Percentiles rank a stretch among this genome's conserved stretches.
Evolutionary conservation across 2,797 vertebrate genomes (phyloP).

Genomic region (Melanotaenia boesemani): DNA sequence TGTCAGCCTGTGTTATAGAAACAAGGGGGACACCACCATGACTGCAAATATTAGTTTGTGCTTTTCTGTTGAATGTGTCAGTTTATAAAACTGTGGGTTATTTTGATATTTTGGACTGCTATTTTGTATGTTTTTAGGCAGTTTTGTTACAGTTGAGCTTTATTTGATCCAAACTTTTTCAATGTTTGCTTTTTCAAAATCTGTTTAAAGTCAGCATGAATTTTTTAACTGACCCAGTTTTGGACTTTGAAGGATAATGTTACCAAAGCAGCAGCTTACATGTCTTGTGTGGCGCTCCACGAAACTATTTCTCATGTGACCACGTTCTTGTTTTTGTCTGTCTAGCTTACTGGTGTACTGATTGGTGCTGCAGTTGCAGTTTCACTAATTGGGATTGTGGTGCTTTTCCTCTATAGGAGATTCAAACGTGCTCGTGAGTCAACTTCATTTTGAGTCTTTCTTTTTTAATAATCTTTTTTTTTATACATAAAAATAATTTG

Average conservation of each 20-base stretch:
- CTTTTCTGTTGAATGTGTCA: neutral
- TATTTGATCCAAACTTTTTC: neutral
- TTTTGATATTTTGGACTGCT: neutral
- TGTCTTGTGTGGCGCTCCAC: neutral
- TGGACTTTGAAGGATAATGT: slow-evolving; percentile 15
- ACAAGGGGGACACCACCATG: neutral
- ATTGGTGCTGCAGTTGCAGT: slow-evolving; percentile 88
- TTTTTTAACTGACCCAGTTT: slow-evolving; percentile 15
- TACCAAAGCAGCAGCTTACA: neutral
- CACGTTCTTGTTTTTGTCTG: slow-evolving; percentile 23
- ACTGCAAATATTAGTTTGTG: neutral
- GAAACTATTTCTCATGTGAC: slow-evolving; percentile 1
- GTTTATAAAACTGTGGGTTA: neutral
- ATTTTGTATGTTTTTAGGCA: neutral
- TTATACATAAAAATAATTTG: neutral
- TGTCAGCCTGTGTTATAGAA: neutral
- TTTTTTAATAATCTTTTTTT: neutral
- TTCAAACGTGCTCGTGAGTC: slow-evolving; percentile 87
- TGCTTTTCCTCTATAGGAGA: slow-evolving; percentile 89
- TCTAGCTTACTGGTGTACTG: slow-evolving; percentile 88
- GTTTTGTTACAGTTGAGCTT: neutral
- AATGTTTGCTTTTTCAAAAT: neutral
- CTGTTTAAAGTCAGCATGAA: neutral
- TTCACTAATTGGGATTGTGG: slow-evolving; percentile 83
- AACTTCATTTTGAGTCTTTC: neutral